Base-by-base conservation (phyloP, 2,797 vertebrate genomes). In the Percopsis omiscomaycus region DNA sequence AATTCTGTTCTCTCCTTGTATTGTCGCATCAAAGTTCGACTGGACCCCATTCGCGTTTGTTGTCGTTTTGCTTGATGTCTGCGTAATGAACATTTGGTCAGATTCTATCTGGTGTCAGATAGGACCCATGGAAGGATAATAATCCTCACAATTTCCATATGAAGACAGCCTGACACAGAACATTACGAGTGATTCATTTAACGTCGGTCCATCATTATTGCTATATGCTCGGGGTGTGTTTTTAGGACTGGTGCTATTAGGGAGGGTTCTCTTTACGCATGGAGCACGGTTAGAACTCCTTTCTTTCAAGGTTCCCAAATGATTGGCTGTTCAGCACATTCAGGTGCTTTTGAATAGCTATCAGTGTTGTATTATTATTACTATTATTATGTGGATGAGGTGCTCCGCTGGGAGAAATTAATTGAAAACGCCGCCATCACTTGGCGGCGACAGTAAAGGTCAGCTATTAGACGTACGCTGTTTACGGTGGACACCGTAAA, bases 381-480 rank as follows among this genome's bases (percentile, higher is more conserved):
- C 30, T 11, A 12, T 22, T 60, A 50, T 45, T 52, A 32, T 37
- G 46, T 50, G 16, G 14, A 30, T 58, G 8, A 62, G 12, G 37
- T 10, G 48, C 60, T 73, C 57, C 10, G 44, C 61, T 29, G 55
- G 63, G 59, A 27, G 52, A 48, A 68, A 79, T 71, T 66, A 77
- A 84, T 78, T 64, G 64, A 74, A 69, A 66, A 66, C 3, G 30
- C 3, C 3, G 57, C 60, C 52, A 1, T 55, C 3, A 37, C 62
- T 71, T 56, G 47, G 53, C 32, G 52, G 55, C 77, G 64, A 4
- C 47, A 0, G 76, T 68, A 72, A 67, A 83, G 80, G 74, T 82
- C 77, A 78, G 51, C 49, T 12, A 28, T 15, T 22, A 28, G 55
- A 29, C 22, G 50, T 0, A 37, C 12, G 5, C 66, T 66, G 68